Evolutionary conservation across 2,797 vertebrate species (phyloP).

Genomic region (Chloroceryle amazona): DNA sequence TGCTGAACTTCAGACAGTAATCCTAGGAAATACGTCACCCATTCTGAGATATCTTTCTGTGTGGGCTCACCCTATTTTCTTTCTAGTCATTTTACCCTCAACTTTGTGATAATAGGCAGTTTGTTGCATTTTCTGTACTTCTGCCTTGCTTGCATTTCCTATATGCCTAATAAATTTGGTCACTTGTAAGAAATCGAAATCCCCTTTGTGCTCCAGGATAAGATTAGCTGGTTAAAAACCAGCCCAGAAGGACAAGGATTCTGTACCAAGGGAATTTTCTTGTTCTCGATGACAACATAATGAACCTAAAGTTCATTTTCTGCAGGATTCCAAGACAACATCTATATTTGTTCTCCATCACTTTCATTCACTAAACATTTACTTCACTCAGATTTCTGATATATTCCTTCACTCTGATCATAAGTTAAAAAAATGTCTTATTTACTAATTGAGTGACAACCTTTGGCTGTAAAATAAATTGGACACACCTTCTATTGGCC

Average conservation of each 20-base stretch:
- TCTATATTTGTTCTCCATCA: not conserved
- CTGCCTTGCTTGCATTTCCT: not conserved
- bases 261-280: not conserved
- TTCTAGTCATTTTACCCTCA: not conserved
- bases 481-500: not conserved
- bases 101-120: not conserved
- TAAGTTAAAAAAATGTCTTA: not conserved
- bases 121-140: not conserved
- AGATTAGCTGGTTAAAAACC: not conserved
- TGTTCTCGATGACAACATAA: not conserved
- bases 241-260: not conserved
- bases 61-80: not conserved
- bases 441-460: not conserved
- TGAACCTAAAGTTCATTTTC: not conserved
- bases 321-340: not conserved
- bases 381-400: not conserved
- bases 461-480: not conserved
- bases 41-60: not conserved
- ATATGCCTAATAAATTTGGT: not conserved
- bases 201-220: rapidly evolving
- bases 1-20: not conserved
- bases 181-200: not conserved
- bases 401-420: not conserved
- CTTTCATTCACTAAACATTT: not conserved
- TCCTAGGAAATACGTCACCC: not conserved